Evolutionary conservation across 2,797 vertebrate genomes (phyloP), one percentile per base, ranked within the genome.

Genomic region (Coranthus polyacanthus): DNA sequence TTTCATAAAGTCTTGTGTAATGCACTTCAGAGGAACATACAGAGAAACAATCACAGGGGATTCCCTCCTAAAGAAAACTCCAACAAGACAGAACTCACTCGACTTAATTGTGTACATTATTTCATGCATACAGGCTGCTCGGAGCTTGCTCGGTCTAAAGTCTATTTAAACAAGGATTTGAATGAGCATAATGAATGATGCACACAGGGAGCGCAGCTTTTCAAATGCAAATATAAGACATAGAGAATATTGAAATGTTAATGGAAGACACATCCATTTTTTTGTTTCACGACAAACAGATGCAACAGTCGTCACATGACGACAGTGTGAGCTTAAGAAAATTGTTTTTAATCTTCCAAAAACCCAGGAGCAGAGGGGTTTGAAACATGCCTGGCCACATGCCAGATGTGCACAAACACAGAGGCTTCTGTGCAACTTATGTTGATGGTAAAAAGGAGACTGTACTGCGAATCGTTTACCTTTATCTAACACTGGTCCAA

Each of bases 401-500:
- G n/a, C 18, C 44, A 51, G 37, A 42, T 1, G 5, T 52, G 60
- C 37, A 52, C 9, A 58, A n/a, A 22, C 9, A 2, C 12, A 1
- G 29, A 32, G 29, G 29, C 10, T 32, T 32, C 29, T 32, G 8
- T 32, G 29, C 9, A 32, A 5, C 9, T 3, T 26, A 0, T 17
- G 26, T 4, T 24, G 34, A 34, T 3, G 2, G 22, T 22, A 8
- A 20, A 42, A 32, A 32, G 29, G 5, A 46, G 0, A 36, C 2
- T 8, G 17, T 3, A 13, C 12, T 15, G 18, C 11, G 12, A 11
- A n/a, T 15, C 13, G 11, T 9, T 82, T 94, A 99, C 98, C 98
- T 97, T 96, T 98, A 71, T 99, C 98, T 67, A 99, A 87, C 64
- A 99, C 98, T 0, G 98, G 98, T 21, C 98, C 98, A 2, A 99